These are phyloP conservation scores for Coluber constrictor DNA, from an alignment of 2,797 vertebrate species.

Conservation along the genomic window DNA sequence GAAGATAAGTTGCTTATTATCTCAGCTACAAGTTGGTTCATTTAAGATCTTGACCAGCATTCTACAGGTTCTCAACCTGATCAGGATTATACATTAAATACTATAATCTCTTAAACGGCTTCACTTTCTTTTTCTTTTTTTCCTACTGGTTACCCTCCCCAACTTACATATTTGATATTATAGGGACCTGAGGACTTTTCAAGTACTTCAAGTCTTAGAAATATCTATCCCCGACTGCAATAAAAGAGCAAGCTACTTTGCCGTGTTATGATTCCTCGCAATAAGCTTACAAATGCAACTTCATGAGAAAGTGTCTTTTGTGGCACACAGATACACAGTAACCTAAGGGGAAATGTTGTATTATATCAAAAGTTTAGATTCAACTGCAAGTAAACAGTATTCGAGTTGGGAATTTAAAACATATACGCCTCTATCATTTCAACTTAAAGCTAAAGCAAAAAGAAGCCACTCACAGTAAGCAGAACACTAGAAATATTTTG, in stretches of 20 bases:
- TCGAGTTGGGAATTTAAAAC: neutral
- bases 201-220: neutral
- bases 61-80: neutral
- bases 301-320: neutral
- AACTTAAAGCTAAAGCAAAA: neutral
- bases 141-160: neutral
- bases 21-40: neutral
- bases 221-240: neutral
- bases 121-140: neutral
- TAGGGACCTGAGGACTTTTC: neutral
- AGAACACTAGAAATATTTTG: neutral
- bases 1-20: neutral
- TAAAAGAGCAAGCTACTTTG: neutral
- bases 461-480: neutral
- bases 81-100: neutral
- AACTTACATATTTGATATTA: neutral
- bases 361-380: neutral
- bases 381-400: neutral
- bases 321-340: neutral
- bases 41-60: neutral
- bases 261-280: neutral
- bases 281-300: neutral
- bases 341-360: neutral
- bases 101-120: neutral
- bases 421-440: neutral